phyloP scores from a whole-genome alignment of 2,797 vertebrate genomes.

The Acipenser ruthenus region DNA sequence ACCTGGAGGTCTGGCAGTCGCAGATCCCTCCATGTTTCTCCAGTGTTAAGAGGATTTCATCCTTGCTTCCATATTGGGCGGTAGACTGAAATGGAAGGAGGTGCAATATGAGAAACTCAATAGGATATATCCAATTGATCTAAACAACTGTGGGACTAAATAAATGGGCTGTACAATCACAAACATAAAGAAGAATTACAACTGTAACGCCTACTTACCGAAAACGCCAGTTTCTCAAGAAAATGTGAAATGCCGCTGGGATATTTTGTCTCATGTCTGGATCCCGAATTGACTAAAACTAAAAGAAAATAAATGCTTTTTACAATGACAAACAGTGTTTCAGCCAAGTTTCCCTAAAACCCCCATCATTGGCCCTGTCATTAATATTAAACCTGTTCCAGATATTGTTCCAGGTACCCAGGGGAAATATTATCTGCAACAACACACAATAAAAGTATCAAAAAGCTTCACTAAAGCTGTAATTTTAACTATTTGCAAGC shows the following conservation, averaged over 20 bases:
- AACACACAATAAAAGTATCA: too few species aligned
- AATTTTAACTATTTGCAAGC: too few species aligned
- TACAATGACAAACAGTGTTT: too few species aligned
- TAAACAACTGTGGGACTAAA: rapidly evolving
- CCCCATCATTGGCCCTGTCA: too few species aligned
- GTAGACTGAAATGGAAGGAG: slow-evolving; percentile 66
- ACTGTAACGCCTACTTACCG: slow-evolving; percentile 60
- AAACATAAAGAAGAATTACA: neutral
- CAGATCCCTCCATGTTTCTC: slow-evolving; percentile 95
- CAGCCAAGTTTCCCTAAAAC: too few species aligned
- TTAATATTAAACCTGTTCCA: too few species aligned
- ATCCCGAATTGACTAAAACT: slow-evolving; percentile 95
- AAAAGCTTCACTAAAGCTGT: too few species aligned
- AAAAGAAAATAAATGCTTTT: slow-evolving; percentile 13
- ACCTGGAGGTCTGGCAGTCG: slow-evolving; percentile 94
- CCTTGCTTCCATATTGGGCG: slow-evolving; percentile 82
- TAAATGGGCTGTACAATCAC: neutral
- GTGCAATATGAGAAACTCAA: neutral
- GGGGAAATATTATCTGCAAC: too few species aligned
- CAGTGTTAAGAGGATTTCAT: slow-evolving; percentile 85
- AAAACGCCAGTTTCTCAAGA: slow-evolving; percentile 92
- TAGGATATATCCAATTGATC: too few species aligned
- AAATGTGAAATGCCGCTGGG: slow-evolving; percentile 89
- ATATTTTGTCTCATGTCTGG: slow-evolving; percentile 86
- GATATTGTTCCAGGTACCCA: too few species aligned